Evolutionary conservation across 2,888 invertebrate species (phyloP).

Genomic region (Cylindroiulus punctatus): DNA sequence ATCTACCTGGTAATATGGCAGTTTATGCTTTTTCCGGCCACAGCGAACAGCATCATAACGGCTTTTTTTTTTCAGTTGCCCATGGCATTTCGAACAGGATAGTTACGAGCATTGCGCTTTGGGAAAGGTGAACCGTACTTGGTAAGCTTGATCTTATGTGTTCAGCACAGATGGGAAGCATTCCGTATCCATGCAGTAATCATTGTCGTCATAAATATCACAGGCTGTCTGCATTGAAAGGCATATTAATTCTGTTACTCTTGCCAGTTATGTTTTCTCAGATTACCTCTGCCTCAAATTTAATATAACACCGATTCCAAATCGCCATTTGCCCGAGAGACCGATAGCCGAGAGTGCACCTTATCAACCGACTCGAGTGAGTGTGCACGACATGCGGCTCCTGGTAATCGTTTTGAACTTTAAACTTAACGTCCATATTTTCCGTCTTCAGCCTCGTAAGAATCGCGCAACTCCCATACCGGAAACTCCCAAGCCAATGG

Average conservation of each 20-base stretch:
- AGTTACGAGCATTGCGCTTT: conserved; percentile 39
- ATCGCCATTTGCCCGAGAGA: conserved; percentile 23
- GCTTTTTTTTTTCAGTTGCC: conserved; percentile 14
- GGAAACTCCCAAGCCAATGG: background rate
- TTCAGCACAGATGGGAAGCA: background rate
- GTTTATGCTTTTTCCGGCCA: background rate
- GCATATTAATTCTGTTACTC: background rate
- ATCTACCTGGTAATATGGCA: background rate
- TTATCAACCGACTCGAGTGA: background rate
- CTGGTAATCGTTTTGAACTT: too few relatives aligned
- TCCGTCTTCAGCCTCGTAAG: background rate
- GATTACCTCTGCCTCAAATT: background rate
- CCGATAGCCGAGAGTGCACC: background rate
- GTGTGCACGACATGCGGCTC: background rate
- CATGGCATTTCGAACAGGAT: conserved; percentile 50
- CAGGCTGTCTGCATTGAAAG: background rate
- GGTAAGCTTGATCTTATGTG: background rate
- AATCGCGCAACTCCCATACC: background rate
- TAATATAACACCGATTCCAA: background rate
- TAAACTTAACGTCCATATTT: background rate
- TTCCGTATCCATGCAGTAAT: background rate
- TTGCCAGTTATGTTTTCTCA: conserved; percentile 37
- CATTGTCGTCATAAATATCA: background rate
- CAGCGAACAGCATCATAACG: background rate
- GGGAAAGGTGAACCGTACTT: background rate